Base-by-base conservation (phyloP, 2,888 invertebrate species). In the Eudasyphora cyanicolor region DNA sequence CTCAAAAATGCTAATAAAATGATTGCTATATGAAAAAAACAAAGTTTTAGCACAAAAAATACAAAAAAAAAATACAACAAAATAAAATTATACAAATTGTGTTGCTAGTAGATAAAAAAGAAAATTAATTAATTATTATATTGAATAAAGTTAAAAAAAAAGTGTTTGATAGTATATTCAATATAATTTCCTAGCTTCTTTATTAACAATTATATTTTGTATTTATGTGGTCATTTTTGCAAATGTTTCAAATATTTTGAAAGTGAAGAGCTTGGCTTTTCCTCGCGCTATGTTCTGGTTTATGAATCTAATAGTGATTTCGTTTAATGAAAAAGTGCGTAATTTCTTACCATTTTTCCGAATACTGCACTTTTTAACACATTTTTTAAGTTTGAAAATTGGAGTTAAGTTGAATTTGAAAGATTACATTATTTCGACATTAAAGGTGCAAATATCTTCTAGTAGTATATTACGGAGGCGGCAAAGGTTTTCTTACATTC, bases 41-140 rank as follows among this genome's bases (percentile, higher is more conserved):
- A 42, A 73, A 60, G 73, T 79, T 73, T 76, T 84, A 84, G 84
- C 81, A 81, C 84, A 81, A 81, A 77, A 76, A 19, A 38, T 19
- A 79, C 42, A 67, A 62, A 3, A 38, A 3, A 38, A 38, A 38
- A 32, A 38, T 42, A 67, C 42, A 38, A 64, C 32, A 62, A 17
- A 38, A 45, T 75, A 82, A 49, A 8, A 32, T 60, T 45, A 71
- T 71, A 54, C 17, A 62, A 67, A 75, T 62, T 29, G 67, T 76
- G 84, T 84, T 84, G 81, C 81, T 67, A 74, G 81, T 81, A 84
- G 81, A 73, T 79, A 78, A 38, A 35, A 74, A 29, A 45, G 24
- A 14, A 27, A 62, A 45, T 62, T 29, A n/a, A n/a, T n/a, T n/a
- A n/a, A n/a, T n/a, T 27, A 57, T 24, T 57, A 57, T 57, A 57